Percentiles rank a stretch among this genome's conserved stretches.
These are phyloP conservation scores for Atrina japonica DNA, from an alignment of 2,888 invertebrate genomes.

Conservation along the genomic window DNA sequence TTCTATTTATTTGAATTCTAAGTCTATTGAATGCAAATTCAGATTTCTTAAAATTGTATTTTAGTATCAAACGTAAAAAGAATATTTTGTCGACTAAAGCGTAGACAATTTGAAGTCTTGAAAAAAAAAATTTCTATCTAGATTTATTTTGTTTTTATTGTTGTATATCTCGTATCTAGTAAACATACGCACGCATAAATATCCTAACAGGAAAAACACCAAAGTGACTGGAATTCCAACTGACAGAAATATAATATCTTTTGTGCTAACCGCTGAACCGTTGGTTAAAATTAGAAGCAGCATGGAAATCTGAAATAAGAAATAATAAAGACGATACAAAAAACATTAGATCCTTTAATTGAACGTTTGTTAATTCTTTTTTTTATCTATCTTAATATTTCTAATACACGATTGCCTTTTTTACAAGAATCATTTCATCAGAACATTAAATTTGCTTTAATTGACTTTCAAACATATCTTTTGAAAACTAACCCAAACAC, in stretches of 20 bases:
- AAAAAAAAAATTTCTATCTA: no score
- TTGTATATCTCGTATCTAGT: background rate
- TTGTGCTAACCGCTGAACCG: constrained; percentile 39
- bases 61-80: no score
- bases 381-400: no score
- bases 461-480: no score
- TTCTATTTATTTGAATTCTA: no score
- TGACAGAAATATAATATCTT: constrained; percentile 67
- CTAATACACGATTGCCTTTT: no score
- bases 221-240: constrained; percentile 63
- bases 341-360: background rate
- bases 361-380: no score
- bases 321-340: background rate
- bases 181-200: constrained; percentile 65
- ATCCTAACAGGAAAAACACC: constrained; percentile 65
- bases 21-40: no score
- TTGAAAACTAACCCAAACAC: no score
- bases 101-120: no score
- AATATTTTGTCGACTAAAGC: no score
- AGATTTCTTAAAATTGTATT: no score
- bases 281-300: constrained; percentile 62
- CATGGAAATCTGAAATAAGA: constrained; percentile 60
- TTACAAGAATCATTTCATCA: background rate
- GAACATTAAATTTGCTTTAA: background rate
- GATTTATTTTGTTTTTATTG: background rate